Conservation (phyloP, 30 jellyfish, hydroid and myxozoan genomes). For the Aurelia aurita region DNA sequence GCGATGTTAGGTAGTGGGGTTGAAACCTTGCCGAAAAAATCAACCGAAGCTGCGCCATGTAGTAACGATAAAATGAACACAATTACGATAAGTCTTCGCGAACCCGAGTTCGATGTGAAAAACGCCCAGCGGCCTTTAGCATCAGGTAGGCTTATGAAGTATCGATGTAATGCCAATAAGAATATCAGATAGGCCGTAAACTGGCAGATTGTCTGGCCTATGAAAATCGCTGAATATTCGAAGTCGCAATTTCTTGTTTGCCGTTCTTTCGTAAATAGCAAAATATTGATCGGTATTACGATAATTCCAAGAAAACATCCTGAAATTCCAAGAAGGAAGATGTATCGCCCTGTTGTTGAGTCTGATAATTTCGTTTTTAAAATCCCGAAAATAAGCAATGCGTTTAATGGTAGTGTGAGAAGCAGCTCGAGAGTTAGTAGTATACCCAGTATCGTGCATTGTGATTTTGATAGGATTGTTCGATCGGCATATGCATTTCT, state of each 20-base stretch:
- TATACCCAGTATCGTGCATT: constrained; percentile 6
- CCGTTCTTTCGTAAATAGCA: constrained; percentile 23
- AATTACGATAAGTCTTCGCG: not conserved
- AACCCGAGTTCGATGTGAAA: not conserved
- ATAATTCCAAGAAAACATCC: constrained; percentile 46
- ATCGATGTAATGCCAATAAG: constrained; percentile 51
- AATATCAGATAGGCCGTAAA: constrained; percentile 40
- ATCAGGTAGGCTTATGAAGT: constrained; percentile 32
- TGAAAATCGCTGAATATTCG: constrained; percentile 45
- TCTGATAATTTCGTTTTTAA: constrained; percentile 5
- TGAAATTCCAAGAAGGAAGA: constrained; percentile 27
- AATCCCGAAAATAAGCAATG: constrained; percentile 12
- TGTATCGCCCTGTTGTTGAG: constrained; percentile 35
- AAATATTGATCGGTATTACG: constrained; percentile 36
- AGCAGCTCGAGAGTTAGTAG: not conserved
- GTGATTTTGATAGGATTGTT: constrained; percentile 1
- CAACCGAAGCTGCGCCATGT: constrained; percentile 54
- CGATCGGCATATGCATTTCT: constrained; percentile 60
- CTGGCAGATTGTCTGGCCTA: constrained; percentile 56
- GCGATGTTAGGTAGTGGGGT: constrained; percentile 43
- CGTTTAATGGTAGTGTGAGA: constrained; percentile 31
- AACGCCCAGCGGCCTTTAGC: not conserved
- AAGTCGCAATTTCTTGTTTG: constrained; percentile 5
- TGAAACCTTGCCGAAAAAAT: constrained; percentile 40
- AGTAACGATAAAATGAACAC: constrained; percentile 25